phyloP scores from a whole-genome alignment of 2,797 vertebrate species.

The Fistularia commersonii region DNA sequence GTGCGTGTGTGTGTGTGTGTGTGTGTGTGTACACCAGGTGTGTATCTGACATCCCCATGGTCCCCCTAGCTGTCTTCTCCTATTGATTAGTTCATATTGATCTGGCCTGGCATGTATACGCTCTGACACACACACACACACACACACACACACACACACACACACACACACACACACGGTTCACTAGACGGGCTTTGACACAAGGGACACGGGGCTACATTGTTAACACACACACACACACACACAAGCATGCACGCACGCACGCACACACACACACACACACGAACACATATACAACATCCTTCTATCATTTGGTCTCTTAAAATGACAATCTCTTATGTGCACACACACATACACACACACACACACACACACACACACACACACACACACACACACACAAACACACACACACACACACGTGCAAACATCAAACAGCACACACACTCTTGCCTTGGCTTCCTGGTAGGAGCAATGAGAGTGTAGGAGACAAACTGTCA shows the following conservation, averaged over 20 bases:
- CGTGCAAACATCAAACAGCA: slow-evolving; percentile 30
- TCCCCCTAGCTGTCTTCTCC: slow-evolving; percentile 71
- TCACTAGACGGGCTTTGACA: slow-evolving; percentile 63
- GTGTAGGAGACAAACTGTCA: slow-evolving; percentile 26
- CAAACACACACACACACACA: slow-evolving; percentile 19
- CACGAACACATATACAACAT: slow-evolving; percentile 13
- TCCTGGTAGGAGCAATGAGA: slow-evolving; percentile 37
- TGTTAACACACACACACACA: slow-evolving; percentile 56
- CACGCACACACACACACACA: slow-evolving; percentile 38
- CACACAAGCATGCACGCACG: slow-evolving; percentile 7
- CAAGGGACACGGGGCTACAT: slow-evolving; percentile 52
- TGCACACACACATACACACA: too few species aligned
- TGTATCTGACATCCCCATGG: slow-evolving; percentile 62
- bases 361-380: too few species aligned
- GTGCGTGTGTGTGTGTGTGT: slow-evolving; percentile 29
- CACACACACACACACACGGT: slow-evolving; percentile 31
- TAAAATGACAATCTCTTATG: slow-evolving; percentile 39
- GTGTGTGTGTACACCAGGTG: slow-evolving; percentile 44
- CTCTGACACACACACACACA: slow-evolving; percentile 15
- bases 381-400: slow-evolving; percentile 16
- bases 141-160: slow-evolving; percentile 21
- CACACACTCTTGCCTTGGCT: slow-evolving; percentile 30
- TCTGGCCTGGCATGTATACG: slow-evolving; percentile 40
- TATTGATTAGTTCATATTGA: slow-evolving; percentile 74
- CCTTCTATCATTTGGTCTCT: slow-evolving; percentile 34